Conservation (phyloP, 1,140 invertebrate species). For the Idris sp. region DNA sequence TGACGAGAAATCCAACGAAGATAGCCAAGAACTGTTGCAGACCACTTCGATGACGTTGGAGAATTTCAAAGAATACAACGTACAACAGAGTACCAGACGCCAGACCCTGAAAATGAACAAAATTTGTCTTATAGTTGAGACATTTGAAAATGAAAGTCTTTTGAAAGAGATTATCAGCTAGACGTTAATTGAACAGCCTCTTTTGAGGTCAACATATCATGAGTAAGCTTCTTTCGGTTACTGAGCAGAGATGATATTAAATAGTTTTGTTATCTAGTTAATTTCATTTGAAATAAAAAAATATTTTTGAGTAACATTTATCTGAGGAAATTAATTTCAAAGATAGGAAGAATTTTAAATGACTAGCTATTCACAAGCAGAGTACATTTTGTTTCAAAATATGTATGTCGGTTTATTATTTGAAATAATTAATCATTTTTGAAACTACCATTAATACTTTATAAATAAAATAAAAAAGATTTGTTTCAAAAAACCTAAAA, state of each 20-base stretch:
- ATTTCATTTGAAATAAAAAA: background rate
- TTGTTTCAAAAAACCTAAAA: too few species aligned
- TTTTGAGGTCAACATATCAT: constrained; percentile 12
- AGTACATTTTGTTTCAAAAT: too few species aligned
- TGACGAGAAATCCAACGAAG: constrained; percentile 72
- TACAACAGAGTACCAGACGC: constrained; percentile 83
- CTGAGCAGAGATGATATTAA: background rate
- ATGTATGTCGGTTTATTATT: too few species aligned
- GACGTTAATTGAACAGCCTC: constrained; percentile 7
- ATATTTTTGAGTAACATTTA: background rate
- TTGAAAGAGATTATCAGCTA: constrained; percentile 1
- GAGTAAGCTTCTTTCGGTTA: background rate
- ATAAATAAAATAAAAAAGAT: too few species aligned
- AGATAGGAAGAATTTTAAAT: background rate
- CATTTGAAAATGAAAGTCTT: constrained; percentile 23
- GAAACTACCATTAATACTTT: too few species aligned
- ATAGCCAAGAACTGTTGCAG: constrained; percentile 74
- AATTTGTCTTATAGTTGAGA: too few species aligned
- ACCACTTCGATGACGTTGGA: constrained; percentile 79
- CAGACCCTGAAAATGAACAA: constrained; percentile 77
- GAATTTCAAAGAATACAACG: constrained; percentile 84
- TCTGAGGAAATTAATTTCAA: too few species aligned
- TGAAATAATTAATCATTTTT: too few species aligned
- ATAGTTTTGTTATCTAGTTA: background rate
- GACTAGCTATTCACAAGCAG: too few species aligned